Evolutionary conservation across 2,113 vertebrate genomes (phyloP).

Genomic region (Fregata magnificens): DNA sequence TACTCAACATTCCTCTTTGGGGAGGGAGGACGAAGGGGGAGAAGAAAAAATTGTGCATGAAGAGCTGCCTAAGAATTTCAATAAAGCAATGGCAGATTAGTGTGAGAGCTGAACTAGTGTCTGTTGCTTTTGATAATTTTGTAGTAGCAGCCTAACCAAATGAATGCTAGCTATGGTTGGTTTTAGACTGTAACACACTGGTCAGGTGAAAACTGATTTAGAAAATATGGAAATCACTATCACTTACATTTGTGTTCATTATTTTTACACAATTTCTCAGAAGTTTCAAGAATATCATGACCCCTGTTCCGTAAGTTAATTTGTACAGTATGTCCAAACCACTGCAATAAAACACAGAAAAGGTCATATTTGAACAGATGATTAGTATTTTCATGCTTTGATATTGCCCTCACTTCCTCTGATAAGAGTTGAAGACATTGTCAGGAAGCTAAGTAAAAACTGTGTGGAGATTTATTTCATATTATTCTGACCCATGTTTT

Average conservation of each 20-base stretch:
- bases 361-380: not conserved
- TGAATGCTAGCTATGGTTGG: not conserved
- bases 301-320: not conserved
- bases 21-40: rapidly evolving
- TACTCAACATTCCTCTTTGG: not conserved
- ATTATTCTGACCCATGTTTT: not conserved
- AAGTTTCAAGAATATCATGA: not conserved
- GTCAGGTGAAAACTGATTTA: not conserved
- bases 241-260: not conserved
- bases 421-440: not conserved
- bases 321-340: not conserved
- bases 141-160: not conserved
- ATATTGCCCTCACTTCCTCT: not conserved
- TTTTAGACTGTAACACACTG: not conserved
- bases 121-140: not conserved
- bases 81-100: not conserved
- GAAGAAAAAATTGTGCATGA: not conserved
- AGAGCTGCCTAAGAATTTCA: not conserved
- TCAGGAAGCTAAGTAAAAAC: not conserved
- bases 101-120: not conserved
- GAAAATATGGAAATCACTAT: not conserved
- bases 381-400: not conserved
- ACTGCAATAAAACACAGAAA: not conserved
- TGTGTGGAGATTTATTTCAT: not conserved
- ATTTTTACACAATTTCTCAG: not conserved